Evolutionary conservation across 2,888 invertebrate species (phyloP).

Genomic region (Parelbella ahira): DNA sequence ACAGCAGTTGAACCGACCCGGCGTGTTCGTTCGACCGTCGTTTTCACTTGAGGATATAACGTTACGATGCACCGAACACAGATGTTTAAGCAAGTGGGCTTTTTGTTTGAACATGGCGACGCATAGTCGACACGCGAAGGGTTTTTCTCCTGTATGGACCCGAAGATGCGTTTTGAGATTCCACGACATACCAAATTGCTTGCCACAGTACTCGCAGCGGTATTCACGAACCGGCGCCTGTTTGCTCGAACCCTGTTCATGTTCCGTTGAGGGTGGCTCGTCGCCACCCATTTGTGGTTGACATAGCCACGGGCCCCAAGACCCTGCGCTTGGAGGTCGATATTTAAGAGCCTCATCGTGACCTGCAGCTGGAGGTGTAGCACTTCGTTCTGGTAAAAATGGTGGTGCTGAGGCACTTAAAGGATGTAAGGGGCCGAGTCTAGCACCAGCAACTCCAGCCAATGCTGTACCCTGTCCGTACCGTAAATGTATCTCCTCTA

Average conservation of each 20-base stretch:
- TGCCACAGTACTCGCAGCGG: constrained; percentile 93
- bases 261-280: constrained; percentile 68
- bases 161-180: constrained; percentile 93
- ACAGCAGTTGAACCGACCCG: constrained; percentile 89
- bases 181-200: constrained; percentile 96
- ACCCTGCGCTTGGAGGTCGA: constrained; percentile 86
- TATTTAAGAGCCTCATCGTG: constrained; percentile 81
- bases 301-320: constrained; percentile 85
- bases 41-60: constrained; percentile 91
- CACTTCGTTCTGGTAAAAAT: constrained; percentile 82
- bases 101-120: constrained; percentile 96
- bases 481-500: constrained; percentile 85
- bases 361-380: constrained; percentile 81
- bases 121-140: constrained; percentile 92
- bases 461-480: constrained; percentile 82
- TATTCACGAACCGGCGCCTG: constrained; percentile 89
- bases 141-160: constrained; percentile 94
- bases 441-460: constrained; percentile 77
- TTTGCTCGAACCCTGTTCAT: constrained; percentile 78
- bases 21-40: constrained; percentile 82
- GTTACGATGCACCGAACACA: constrained; percentile 93
- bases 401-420: constrained; percentile 88
- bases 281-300: constrained; percentile 83
- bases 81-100: constrained; percentile 91
- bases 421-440: constrained; percentile 79